Evolutionary conservation across 2,797 vertebrate genomes (phyloP).

Genomic region (Picus viridis): DNA sequence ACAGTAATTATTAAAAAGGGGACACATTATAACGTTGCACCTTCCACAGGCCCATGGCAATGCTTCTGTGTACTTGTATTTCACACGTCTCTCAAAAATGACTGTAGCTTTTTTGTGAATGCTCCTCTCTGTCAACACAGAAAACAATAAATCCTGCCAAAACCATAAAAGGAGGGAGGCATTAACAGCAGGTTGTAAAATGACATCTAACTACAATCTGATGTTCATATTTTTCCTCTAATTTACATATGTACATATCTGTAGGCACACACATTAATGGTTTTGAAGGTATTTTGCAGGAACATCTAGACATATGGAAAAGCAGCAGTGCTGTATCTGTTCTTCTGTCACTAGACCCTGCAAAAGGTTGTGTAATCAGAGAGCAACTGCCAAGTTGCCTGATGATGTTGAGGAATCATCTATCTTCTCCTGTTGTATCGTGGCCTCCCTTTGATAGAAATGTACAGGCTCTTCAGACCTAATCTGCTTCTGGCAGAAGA

Average conservation of each 20-base stretch:
- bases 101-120: background rate
- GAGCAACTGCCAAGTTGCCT: background rate
- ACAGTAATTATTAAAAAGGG: background rate
- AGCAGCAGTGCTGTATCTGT: background rate
- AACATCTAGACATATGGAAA: background rate
- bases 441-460: background rate
- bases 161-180: background rate
- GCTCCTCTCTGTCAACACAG: background rate
- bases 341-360: background rate
- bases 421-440: background rate
- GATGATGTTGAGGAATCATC: background rate
- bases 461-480: background rate
- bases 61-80: background rate
- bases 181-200: background rate
- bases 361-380: background rate
- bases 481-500: background rate
- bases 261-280: rapidly evolving
- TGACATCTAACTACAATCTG: background rate
- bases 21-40: background rate
- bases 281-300: background rate
- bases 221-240: background rate
- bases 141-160: background rate
- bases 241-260: background rate
- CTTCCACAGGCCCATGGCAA: background rate
- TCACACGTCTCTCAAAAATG: background rate